Evolutionary conservation across 1,140 invertebrate genomes (phyloP).

Genomic region (Drosophila lowei): DNA sequence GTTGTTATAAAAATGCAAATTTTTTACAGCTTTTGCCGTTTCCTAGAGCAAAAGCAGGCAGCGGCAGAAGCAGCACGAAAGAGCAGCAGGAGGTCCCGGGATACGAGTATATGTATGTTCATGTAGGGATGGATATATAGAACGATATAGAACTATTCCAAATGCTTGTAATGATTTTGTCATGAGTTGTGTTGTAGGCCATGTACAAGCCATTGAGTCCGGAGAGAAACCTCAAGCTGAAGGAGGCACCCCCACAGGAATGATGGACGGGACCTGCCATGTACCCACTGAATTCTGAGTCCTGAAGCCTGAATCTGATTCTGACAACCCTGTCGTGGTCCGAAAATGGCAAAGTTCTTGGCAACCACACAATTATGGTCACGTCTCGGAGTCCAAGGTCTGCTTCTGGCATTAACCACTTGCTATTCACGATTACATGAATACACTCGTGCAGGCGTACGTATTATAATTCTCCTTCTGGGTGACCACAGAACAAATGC

Average conservation of each 20-base stretch:
- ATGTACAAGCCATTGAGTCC: constrained; percentile 10
- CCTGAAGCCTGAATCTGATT: too few species aligned
- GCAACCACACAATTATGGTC: constrained; percentile 14
- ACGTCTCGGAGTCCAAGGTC: constrained; percentile 7
- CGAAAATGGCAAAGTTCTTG: constrained; percentile 1
- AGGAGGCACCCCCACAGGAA: too few species aligned
- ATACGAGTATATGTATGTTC: constrained; percentile 4
- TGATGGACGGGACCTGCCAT: too few species aligned
- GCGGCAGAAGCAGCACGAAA: constrained; percentile 3
- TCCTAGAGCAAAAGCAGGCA: constrained; percentile 28
- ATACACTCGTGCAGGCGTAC: too few species aligned
- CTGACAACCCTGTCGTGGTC: too few species aligned
- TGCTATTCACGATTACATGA: constrained; percentile 2
- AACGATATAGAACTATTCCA: constrained; percentile 55
- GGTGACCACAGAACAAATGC: too few species aligned
- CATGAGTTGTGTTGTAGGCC: constrained; percentile 37
- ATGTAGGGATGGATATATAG: constrained; percentile 1
- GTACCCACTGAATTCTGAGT: too few species aligned
- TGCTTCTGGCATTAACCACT: constrained; percentile 19
- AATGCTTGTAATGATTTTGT: constrained; percentile 63
- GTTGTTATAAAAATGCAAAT: constrained; percentile 72
- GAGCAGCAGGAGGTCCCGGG: neutral
- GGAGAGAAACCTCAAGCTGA: neutral
- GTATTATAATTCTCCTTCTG: too few species aligned
- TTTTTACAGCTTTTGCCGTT: constrained; percentile 66